Evolutionary conservation across 2,888 invertebrate species (phyloP).

Genomic region (Dromius quadrimaculatus): DNA sequence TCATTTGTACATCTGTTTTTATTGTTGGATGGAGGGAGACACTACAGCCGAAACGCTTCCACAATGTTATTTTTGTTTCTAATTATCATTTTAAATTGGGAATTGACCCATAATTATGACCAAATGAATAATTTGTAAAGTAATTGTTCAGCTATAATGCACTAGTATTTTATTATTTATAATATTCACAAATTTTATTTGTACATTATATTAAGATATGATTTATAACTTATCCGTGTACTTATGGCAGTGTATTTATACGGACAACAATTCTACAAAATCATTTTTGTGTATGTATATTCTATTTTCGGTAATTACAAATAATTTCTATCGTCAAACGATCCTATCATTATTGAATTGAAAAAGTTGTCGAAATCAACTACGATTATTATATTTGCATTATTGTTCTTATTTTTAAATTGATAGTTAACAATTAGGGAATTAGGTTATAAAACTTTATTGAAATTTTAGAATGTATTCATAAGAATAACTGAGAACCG

Average conservation of each 20-base stretch:
- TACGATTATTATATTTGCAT: neutral
- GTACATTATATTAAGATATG: slow-evolving; percentile 32
- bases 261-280: slow-evolving; percentile 5
- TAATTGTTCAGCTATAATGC: slow-evolving; percentile 4
- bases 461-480: neutral
- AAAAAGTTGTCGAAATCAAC: neutral
- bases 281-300: neutral
- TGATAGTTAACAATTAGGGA: neutral
- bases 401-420: slow-evolving; percentile 4
- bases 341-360: neutral
- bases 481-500: neutral
- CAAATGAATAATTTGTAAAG: slow-evolving; percentile 36
- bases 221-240: slow-evolving; percentile 42
- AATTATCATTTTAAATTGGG: slow-evolving; percentile 15
- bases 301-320: neutral
- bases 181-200: slow-evolving; percentile 29
- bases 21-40: slow-evolving; percentile 12
- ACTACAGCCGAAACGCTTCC: slow-evolving; percentile 34
- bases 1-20: slow-evolving; percentile 28
- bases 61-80: slow-evolving; percentile 43
- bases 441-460: slow-evolving; percentile 5
- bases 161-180: slow-evolving; percentile 45
- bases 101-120: slow-evolving; percentile 31
- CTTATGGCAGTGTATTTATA: slow-evolving; percentile 48
- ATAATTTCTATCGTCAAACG: neutral